Evolutionary conservation across 1,140 invertebrate genomes (phyloP).

Genomic region (Heliconius eleuchia): DNA sequence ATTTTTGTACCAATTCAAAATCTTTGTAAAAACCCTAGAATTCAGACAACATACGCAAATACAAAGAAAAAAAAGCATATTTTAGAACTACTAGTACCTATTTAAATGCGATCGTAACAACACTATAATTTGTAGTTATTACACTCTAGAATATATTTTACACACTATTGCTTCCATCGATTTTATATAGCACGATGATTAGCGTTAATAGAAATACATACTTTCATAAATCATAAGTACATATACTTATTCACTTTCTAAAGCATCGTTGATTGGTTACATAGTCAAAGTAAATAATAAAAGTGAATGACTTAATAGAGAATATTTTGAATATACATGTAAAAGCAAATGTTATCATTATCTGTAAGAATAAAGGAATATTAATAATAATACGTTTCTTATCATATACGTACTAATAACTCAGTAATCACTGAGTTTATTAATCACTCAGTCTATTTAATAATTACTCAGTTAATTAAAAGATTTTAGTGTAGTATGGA

Average conservation of each 20-base stretch:
- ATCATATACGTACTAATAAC: too few relatives aligned
- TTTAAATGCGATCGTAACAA: not conserved
- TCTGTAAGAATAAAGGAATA: not conserved
- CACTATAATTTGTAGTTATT: not conserved
- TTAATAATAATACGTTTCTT: too few relatives aligned
- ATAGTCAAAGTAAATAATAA: not conserved
- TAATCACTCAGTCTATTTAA: too few relatives aligned
- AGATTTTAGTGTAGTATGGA: too few relatives aligned
- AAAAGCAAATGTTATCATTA: not conserved
- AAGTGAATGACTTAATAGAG: not conserved
- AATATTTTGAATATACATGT: not conserved
- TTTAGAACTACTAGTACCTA: too few relatives aligned
- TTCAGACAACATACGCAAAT: too few relatives aligned
- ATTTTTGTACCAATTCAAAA: too few relatives aligned
- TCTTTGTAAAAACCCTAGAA: too few relatives aligned
- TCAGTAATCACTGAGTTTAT: too few relatives aligned
- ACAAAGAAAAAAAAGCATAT: too few relatives aligned
- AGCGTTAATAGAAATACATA: not conserved
- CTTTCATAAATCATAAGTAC: not conserved
- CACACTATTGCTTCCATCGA: slow-evolving; percentile 14
- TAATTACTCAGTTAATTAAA: too few relatives aligned
- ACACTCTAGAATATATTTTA: slow-evolving; percentile 1
- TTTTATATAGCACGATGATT: slow-evolving; percentile 4
- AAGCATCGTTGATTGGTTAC: not conserved
- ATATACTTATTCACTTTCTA: not conserved